phyloP scores from a whole-genome alignment of 2,113 vertebrate species.

The Clupea harengus region DNA sequence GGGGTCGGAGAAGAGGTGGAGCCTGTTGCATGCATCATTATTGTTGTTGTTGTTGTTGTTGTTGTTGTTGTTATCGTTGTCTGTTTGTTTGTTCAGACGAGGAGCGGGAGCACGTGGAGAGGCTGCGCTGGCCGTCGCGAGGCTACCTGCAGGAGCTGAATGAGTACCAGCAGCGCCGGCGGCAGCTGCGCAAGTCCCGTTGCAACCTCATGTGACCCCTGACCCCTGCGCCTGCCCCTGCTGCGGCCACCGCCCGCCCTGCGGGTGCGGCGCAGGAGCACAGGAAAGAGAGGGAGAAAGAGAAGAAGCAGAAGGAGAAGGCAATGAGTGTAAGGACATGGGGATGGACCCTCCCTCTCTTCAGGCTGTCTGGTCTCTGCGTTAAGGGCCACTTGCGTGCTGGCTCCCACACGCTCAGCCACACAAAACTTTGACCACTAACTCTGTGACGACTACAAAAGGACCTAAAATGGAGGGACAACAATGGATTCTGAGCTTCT shows the following conservation, averaged over 20 bases:
- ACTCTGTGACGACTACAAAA: not conserved
- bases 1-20: not conserved
- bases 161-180: conserved; percentile 87
- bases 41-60: not conserved
- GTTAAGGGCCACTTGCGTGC: not conserved
- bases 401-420: not conserved
- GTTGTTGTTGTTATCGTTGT: too few species aligned
- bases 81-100: conserved; percentile 72
- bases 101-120: conserved; percentile 89
- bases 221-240: conserved; percentile 9
- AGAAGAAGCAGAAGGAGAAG: conserved; percentile 30
- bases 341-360: not conserved
- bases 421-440: not conserved
- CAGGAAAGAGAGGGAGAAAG: not conserved
- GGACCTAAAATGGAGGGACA: not conserved
- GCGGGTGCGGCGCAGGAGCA: conserved; percentile 27
- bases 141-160: conserved; percentile 93
- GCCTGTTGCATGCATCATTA: not conserved
- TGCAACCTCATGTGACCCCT: conserved; percentile 84
- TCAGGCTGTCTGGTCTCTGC: not conserved
- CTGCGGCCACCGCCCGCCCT: conserved; percentile 23
- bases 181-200: conserved; percentile 87
- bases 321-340: not conserved
- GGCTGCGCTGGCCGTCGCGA: conserved; percentile 89
- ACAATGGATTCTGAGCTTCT: not conserved